phyloP scores from a whole-genome alignment of 2,113 vertebrate species.

The Poecile atricapillus region DNA sequence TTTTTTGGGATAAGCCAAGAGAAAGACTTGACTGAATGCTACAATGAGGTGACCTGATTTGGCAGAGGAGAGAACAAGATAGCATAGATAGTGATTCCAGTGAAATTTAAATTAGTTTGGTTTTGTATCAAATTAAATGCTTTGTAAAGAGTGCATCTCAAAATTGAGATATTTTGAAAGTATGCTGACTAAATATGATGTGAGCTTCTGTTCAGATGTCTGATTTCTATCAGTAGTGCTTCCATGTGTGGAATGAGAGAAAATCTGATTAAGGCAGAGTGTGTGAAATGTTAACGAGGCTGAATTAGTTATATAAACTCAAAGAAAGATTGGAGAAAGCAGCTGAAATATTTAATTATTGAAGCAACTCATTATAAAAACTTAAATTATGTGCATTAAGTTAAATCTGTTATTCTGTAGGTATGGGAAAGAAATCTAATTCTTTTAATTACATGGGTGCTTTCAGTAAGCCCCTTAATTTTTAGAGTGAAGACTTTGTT shows the following conservation, averaged over 20 bases:
- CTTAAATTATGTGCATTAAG: background rate
- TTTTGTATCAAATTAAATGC: background rate
- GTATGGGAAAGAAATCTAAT: background rate
- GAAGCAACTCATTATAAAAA: background rate
- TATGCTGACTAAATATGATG: background rate
- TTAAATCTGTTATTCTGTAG: background rate
- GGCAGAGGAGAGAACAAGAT: background rate
- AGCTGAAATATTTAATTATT: background rate
- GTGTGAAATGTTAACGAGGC: background rate
- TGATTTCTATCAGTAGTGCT: background rate
- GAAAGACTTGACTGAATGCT: background rate
- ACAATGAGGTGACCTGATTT: background rate
- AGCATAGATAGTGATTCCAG: background rate
- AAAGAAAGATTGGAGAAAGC: background rate
- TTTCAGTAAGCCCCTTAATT: background rate
- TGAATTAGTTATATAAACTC: background rate
- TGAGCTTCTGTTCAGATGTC: background rate
- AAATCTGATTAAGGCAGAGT: background rate
- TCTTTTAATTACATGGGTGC: background rate
- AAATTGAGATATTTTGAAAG: background rate
- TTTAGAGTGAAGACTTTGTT: background rate
- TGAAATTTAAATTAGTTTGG: slow-evolving; percentile 11
- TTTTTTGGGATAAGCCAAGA: background rate
- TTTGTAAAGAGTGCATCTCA: background rate
- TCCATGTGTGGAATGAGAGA: background rate